A percentile compares a stretch with the other conserved stretches of the same genome.
phyloP scores from a whole-genome alignment of 1,140 invertebrate genomes.

The Drosophila takahashii region DNA sequence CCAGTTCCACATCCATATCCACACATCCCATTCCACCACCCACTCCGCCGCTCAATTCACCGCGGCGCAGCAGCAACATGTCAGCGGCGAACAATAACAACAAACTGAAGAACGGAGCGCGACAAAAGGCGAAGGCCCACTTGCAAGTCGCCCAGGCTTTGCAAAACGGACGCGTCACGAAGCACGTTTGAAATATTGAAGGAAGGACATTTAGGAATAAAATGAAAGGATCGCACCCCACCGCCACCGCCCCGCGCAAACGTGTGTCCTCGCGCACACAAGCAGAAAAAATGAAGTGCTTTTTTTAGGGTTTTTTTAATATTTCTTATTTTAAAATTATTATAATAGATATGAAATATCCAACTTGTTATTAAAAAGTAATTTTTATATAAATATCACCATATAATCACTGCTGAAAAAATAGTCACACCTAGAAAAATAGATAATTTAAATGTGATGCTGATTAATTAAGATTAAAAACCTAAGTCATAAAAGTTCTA shows the following conservation, averaged over 20 bases:
- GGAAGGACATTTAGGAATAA: constrained; percentile 84
- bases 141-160: constrained; percentile 67
- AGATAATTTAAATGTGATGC: neutral
- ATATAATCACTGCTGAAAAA: too few species aligned
- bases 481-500: too few species aligned
- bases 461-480: too few species aligned
- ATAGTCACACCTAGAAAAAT: neutral
- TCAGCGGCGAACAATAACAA: constrained; percentile 70
- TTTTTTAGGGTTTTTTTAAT: constrained; percentile 13
- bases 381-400: too few species aligned
- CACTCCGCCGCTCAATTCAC: constrained; percentile 62
- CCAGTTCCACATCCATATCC: too few species aligned
- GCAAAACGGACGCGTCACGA: constrained; percentile 80
- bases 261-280: constrained; percentile 49
- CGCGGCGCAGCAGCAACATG: constrained; percentile 75
- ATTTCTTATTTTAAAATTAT: neutral
- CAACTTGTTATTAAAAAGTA: too few species aligned
- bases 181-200: constrained; percentile 84
- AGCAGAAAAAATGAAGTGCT: constrained; percentile 3
- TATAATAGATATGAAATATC: neutral
- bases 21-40: neutral
- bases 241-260: constrained; percentile 34
- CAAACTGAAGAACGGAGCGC: constrained; percentile 47
- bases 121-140: constrained; percentile 64
- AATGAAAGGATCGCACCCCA: constrained; percentile 82